Evolutionary conservation across 2,113 vertebrate species (phyloP).

Genomic region (Charadrius vociferus): DNA sequence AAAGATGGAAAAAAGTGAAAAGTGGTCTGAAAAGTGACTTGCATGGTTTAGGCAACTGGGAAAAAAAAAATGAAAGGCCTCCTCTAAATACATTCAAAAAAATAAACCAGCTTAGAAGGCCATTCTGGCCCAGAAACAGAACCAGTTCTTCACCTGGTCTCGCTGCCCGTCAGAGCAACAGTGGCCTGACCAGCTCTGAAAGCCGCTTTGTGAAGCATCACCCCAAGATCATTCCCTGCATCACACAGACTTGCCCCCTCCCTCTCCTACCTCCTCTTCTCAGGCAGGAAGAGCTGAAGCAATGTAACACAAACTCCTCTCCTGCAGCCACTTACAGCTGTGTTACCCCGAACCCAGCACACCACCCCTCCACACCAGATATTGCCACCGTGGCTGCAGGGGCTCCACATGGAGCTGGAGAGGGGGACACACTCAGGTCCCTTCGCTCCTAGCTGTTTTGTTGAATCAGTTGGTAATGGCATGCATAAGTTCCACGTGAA

Average conservation of each 20-base stretch:
- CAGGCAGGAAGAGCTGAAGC: background rate
- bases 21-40: background rate
- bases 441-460: background rate
- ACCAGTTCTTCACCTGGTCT: background rate
- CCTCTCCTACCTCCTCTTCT: background rate
- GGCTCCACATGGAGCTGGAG: rapidly evolving
- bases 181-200: background rate
- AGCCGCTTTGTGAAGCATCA: background rate
- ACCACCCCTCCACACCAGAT: background rate
- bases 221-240: background rate
- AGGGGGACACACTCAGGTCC: rapidly evolving
- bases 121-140: background rate
- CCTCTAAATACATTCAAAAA: background rate
- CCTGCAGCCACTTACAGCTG: background rate
- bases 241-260: background rate
- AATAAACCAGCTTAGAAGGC: background rate
- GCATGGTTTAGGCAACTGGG: background rate
- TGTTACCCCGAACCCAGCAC: background rate
- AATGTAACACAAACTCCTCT: background rate
- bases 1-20: background rate
- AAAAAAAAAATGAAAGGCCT: background rate
- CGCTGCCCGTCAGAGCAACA: background rate
- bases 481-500: background rate
- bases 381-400: rapidly evolving
- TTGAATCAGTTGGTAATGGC: background rate